Conservation (phyloP, 2,113 vertebrate genomes). For the Corythaeola cristata region DNA sequence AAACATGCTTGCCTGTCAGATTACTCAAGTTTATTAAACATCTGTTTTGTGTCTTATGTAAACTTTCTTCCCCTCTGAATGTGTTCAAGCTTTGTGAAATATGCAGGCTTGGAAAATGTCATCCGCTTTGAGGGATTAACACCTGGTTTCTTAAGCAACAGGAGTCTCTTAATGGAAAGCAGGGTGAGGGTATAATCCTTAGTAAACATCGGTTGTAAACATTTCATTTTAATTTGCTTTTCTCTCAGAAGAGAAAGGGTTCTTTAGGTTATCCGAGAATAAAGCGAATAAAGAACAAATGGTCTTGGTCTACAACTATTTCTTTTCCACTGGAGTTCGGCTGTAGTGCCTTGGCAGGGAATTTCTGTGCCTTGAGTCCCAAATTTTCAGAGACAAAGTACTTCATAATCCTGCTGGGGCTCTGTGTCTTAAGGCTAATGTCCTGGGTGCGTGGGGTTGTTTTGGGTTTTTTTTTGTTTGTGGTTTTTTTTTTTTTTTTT, state of each 20-base stretch:
- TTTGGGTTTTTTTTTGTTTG: neutral
- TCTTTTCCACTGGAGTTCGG: neutral
- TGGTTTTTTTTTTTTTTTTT: too few species aligned
- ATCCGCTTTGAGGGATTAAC: constrained; percentile 35
- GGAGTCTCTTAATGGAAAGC: constrained; percentile 8
- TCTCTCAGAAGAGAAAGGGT: neutral
- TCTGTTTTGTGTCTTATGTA: constrained; percentile 41
- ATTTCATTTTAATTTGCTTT: neutral
- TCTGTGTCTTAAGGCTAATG: neutral
- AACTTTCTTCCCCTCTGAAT: constrained; percentile 12
- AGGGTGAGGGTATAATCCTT: constrained; percentile 22
- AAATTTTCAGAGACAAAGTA: neutral
- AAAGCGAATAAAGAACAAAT: neutral
- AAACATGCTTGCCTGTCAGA: constrained; percentile 7
- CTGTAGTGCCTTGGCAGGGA: neutral
- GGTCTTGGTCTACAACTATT: neutral
- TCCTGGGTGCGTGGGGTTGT: neutral
- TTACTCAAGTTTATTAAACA: constrained; percentile 48
- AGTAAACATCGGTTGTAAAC: neutral
- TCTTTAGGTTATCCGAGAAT: neutral
- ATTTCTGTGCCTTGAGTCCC: neutral
- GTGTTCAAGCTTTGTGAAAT: constrained; percentile 31
- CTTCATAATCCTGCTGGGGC: neutral
- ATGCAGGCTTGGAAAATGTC: neutral
- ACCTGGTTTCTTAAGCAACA: constrained; percentile 2